Base-by-base conservation (phyloP, 2,797 vertebrate genomes). In the Oryzias dopingdopingensis region DNA sequence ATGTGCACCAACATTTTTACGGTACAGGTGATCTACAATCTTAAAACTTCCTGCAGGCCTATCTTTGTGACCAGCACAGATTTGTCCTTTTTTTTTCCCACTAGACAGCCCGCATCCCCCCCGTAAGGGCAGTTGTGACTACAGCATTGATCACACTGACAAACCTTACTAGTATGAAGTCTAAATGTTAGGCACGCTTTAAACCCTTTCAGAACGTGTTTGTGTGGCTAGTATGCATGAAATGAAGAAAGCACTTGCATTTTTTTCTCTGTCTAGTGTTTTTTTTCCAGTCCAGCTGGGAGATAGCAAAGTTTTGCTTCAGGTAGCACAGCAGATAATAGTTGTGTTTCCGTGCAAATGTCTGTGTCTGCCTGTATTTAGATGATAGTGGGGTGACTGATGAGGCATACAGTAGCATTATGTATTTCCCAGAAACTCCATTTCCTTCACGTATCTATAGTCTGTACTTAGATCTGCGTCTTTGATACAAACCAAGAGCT, bases 321-420 rank as follows among this genome's bases (percentile, higher is more conserved):
- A 44, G 4, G 29, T 65, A 42, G 49, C 56, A 68, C 76, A 53
- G 48, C 57, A 67, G 65, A 76, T 75, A 70, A 74, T 67, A 68
- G 66, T 59, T 67, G 42, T 52, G 50, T 64, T 48, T 47, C 57
- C 63, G 57, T 71, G 62, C 63, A 59, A 23, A 63, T 70, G 49
- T 65, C 57, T 54, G 29, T 53, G 42, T 55, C 52, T 6, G 51
- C 65, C 72, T 67, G 53, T 54, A 44, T 62, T 61, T 29, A 54
- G 14, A 66, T 14, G 18, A 57, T 20, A 46, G 52, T 6, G 42
- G 62, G 52, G 56, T 52, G 70, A 71, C 72, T 72, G 73, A 70
- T 77, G 78, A 78, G 61, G 57, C 53, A 24, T 67, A 55, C 43
- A 49, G 54, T 58, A 51, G 56, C 51, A 68, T 76, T 72, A 63